Conservation (phyloP, 2,888 invertebrate genomes). For the Drosophila tripunctata region DNA sequence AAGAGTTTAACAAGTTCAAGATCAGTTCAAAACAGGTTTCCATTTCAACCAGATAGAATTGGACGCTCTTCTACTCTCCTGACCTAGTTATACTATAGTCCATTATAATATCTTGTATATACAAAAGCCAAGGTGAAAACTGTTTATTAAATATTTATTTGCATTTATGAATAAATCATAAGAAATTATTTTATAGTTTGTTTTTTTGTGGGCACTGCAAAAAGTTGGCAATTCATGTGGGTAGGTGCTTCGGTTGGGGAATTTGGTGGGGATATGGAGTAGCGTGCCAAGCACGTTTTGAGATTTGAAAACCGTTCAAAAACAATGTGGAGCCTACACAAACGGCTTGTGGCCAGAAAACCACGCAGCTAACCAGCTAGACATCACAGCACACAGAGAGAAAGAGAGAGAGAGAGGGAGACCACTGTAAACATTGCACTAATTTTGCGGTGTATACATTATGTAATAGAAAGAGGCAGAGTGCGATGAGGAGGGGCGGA, state of each 20-base stretch:
- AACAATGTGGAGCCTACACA: slow-evolving; percentile 44
- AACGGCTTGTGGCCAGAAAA: slow-evolving; percentile 28
- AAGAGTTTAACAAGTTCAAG: slow-evolving; percentile 24
- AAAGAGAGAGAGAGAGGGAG: neutral
- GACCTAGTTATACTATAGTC: slow-evolving; percentile 14
- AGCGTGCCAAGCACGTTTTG: slow-evolving; percentile 76
- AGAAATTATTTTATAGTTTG: slow-evolving; percentile 15
- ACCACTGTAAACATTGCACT: too few relatives aligned
- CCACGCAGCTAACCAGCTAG: slow-evolving; percentile 40
- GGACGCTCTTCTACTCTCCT: neutral
- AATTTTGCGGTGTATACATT: too few relatives aligned
- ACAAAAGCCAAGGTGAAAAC: slow-evolving; percentile 9
- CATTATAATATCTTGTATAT: slow-evolving; percentile 13
- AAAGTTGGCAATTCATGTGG: slow-evolving; percentile 16
- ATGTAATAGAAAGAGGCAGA: slow-evolving; percentile 31
- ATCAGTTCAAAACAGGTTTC: neutral
- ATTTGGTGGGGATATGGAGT: slow-evolving; percentile 26
- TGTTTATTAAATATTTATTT: slow-evolving; percentile 18
- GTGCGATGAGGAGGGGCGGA: neutral
- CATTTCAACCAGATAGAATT: neutral
- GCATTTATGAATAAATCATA: slow-evolving; percentile 21
- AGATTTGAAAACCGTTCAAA: slow-evolving; percentile 33
- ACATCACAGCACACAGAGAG: slow-evolving; percentile 9
- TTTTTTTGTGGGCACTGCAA: slow-evolving; percentile 3
- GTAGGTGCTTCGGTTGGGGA: slow-evolving; percentile 3